Evolutionary conservation across 2,888 invertebrate species (phyloP).

Genomic region (Megaustenia siamemsis): DNA sequence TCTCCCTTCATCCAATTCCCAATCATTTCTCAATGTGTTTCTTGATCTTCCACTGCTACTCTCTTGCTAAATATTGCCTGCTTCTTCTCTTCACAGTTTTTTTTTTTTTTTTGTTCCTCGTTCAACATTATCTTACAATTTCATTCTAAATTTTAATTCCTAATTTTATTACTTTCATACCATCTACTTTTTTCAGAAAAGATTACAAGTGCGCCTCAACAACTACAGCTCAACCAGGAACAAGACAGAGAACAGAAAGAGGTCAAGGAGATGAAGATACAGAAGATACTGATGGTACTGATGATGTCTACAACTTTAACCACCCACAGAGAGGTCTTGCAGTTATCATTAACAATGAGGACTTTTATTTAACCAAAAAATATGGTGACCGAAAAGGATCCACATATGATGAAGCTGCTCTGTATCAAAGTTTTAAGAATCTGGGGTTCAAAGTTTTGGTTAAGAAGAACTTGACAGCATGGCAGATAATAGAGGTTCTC

Average conservation of each 20-base stretch:
- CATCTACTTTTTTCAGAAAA: background rate
- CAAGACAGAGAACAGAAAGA: background rate
- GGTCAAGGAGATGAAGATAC: background rate
- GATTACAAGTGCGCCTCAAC: background rate
- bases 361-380: constrained; percentile 36
- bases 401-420: constrained; percentile 45
- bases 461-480: constrained; percentile 52
- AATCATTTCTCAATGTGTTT: too few relatives aligned
- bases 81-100: background rate
- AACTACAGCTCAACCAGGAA: background rate
- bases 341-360: constrained; percentile 61
- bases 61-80: too few relatives aligned
- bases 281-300: background rate
- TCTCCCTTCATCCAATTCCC: too few relatives aligned
- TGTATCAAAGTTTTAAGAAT: constrained; percentile 50
- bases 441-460: constrained; percentile 56
- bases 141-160: background rate
- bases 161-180: background rate
- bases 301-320: constrained; percentile 55
- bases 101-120: background rate
- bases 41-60: background rate
- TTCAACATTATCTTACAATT: background rate
- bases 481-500: constrained; percentile 51
- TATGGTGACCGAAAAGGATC: constrained; percentile 52
- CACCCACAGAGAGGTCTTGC: constrained; percentile 55